These are phyloP conservation scores for Polietes domitor DNA, from an alignment of 2,888 invertebrate genomes.

Conservation along the genomic window DNA sequence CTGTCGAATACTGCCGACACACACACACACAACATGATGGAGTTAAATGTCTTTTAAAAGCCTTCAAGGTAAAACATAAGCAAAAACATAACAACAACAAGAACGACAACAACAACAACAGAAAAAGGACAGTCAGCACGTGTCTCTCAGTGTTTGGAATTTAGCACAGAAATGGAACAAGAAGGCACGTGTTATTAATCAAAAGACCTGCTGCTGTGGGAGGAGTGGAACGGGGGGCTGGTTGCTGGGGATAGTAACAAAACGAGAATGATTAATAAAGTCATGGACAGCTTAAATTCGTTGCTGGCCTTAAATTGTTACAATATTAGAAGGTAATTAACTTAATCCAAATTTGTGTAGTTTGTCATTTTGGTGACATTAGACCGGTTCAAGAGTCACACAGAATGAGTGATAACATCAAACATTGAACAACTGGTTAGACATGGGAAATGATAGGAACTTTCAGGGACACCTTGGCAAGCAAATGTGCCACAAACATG, in stretches of 20 bases:
- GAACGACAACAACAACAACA: background rate
- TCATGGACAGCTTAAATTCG: no score
- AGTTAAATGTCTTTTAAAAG: conserved; percentile 19
- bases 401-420: no score
- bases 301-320: background rate
- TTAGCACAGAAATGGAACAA: background rate
- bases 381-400: no score
- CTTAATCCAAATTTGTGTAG: no score
- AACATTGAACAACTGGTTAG: no score
- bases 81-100: background rate
- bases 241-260: no score
- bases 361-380: no score
- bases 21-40: no score
- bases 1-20: conserved; percentile 20
- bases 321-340: background rate
- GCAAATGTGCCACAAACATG: no score
- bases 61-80: conserved; percentile 13
- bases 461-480: no score
- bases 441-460: no score
- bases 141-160: background rate
- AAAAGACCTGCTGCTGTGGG: background rate
- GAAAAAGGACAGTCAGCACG: background rate
- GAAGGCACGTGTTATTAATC: background rate
- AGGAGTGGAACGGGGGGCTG: background rate
- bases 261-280: background rate